Base-by-base conservation (phyloP, 2,113 vertebrate species). In the Stercorarius parasiticus region DNA sequence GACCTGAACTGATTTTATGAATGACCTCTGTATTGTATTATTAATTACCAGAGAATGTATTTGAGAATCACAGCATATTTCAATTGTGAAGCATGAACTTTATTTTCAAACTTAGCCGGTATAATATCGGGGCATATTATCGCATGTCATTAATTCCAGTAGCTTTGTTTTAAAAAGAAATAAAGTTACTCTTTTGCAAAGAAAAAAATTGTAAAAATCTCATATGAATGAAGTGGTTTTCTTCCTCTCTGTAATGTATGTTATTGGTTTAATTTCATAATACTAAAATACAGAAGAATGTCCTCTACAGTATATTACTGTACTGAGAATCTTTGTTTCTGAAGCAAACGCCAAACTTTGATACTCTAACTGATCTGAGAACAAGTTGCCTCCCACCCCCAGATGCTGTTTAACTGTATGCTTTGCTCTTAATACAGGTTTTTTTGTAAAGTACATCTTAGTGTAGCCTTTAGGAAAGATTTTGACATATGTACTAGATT, bases 41-140 rank as follows among this genome's bases (percentile, higher is more conserved):
- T 85, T 93, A 91, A 94, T 95, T 88, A 95, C 94, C 88, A 93
- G 94, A 97, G 97, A 98, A 97, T 97, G 96, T 98, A 94, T 95
- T 94, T 96, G 77, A 95, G 38, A 85, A 88, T 84, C 82, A 74
- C 93, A 90, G 34, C 88, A 73, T 95, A 94, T 97, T 83, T 94
- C 82, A 86, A 50, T 93, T 65, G 84, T 93, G 92, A 95, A 96
- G 97, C 97, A 95, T 97, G 97, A 93, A 71, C 77, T 96, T 93
- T 59, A 34, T 95, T 97, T 96, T 96, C 82, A 61, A 25, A 76
- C 47, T 76, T 79, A 91, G 88, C 82, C 38, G 5, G 59, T 76
- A 27, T 72, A 73, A 76, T 91, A 86, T 80, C 1, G 3, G 92
- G 81, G 40, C 86, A 84, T 94, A 93, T 95, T 97, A 84, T 94